Percentiles rank a stretch among this genome's conserved stretches.
Conservation (phyloP, 2,113 vertebrate genomes). For the Oceanites oceanicus region DNA sequence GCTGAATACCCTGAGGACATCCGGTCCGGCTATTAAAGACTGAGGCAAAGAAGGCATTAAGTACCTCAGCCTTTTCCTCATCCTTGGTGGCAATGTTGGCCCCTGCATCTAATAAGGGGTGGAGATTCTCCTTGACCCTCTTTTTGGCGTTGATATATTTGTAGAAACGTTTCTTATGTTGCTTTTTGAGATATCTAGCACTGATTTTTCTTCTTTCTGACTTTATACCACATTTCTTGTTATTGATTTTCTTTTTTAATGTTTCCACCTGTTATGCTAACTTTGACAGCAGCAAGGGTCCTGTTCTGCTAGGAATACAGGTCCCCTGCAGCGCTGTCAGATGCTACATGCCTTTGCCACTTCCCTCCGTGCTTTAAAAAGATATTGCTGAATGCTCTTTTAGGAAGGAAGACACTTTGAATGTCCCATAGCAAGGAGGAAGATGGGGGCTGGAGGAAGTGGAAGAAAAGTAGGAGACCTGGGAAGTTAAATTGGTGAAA, state of each 20-base stretch:
- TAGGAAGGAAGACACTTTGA: neutral
- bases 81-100: no score
- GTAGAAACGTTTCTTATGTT: no score
- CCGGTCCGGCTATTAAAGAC: no score
- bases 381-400: neutral
- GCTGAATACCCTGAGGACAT: no score
- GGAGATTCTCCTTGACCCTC: no score
- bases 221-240: neutral
- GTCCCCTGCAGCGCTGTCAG: fast-evolving
- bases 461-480: neutral
- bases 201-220: neutral
- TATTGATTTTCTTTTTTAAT: neutral
- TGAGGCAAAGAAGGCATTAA: no score
- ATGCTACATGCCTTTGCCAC: neutral
- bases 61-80: no score
- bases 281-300: neutral
- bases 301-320: neutral
- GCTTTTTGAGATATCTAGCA: neutral
- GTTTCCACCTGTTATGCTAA: neutral
- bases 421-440: neutral
- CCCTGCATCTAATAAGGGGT: no score
- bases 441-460: neutral
- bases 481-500: neutral
- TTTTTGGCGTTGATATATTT: no score
- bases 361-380: neutral